These are phyloP conservation scores for Phyllotreta striolata DNA, from an alignment of 2,888 invertebrate species.

Conservation along the genomic window DNA sequence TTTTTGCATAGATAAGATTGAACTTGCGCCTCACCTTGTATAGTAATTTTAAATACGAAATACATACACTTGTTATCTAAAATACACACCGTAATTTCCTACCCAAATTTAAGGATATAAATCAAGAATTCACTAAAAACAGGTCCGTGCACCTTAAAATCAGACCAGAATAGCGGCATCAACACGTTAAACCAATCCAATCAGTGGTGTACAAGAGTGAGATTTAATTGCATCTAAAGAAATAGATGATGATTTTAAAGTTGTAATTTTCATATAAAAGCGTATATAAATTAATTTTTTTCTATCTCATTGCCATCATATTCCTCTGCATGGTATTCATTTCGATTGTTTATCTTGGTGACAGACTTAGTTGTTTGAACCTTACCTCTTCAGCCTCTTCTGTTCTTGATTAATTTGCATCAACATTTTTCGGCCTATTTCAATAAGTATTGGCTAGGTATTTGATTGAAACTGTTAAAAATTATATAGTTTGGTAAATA, in stretches of 20 bases:
- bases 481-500: too few species aligned
- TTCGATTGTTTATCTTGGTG: too few species aligned
- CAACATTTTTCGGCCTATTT: too few species aligned
- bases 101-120: constrained; percentile 14
- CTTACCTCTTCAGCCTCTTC: too few species aligned
- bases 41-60: constrained; percentile 3
- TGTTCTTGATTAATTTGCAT: too few species aligned
- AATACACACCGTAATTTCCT: constrained; percentile 21
- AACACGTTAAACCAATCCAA: constrained; percentile 5
- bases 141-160: constrained; percentile 10
- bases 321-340: too few species aligned
- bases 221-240: neutral
- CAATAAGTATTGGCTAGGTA: too few species aligned
- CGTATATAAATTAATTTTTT: too few species aligned
- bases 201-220: neutral
- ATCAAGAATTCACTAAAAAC: constrained; percentile 9
- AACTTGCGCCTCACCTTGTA: constrained; percentile 1
- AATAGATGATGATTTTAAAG: too few species aligned
- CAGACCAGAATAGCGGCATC: constrained; percentile 4
- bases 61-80: constrained; percentile 17
- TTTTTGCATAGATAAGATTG: neutral
- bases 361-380: too few species aligned
- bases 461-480: neutral
- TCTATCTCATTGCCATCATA: too few species aligned
- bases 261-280: too few species aligned